Percentiles rank a stretch among this genome's conserved stretches.
These are phyloP conservation scores for Pholis gunnellus DNA, from an alignment of 2,113 vertebrate genomes.

Conservation along the genomic window DNA sequence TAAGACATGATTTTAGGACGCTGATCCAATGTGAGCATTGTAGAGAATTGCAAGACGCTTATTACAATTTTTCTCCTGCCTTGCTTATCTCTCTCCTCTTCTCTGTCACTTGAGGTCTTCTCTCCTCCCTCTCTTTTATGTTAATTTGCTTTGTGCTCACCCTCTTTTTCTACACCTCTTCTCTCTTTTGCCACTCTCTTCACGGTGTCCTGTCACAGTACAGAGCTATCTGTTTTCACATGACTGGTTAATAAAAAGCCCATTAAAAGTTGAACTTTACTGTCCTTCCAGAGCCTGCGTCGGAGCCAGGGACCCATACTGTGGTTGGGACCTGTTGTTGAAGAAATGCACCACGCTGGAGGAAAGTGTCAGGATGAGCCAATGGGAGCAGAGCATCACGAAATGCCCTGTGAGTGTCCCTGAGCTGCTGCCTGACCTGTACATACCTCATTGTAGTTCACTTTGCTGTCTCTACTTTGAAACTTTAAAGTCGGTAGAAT, in stretches of 20 bases:
- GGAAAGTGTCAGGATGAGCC: conserved; percentile 94
- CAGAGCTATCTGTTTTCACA: conserved; percentile 28
- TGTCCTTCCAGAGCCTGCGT: conserved; percentile 87
- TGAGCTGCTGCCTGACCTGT: neutral
- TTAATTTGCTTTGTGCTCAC: neutral
- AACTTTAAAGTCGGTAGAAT: conserved; percentile 40
- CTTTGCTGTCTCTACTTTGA: conserved; percentile 23
- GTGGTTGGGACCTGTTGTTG: conserved; percentile 94
- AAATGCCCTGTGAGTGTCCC: conserved; percentile 90
- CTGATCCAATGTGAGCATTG: conserved; percentile 20
- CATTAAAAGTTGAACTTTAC: conserved; percentile 29
- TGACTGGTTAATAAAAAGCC: conserved; percentile 47
- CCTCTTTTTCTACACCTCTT: neutral
- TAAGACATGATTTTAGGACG: conserved; percentile 38
- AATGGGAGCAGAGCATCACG: conserved; percentile 95
- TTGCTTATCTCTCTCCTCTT: conserved; percentile 2
- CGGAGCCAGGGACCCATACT: conserved; percentile 96
- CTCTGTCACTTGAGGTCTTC: conserved; percentile 3
- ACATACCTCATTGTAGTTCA: neutral
- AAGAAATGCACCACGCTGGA: conserved; percentile 96
- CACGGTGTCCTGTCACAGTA: neutral
- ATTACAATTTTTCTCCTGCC: conserved; percentile 8
- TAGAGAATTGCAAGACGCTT: conserved; percentile 7
- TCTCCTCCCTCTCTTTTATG: neutral
- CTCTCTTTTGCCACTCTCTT: conserved; percentile 2